Percentiles rank a stretch among this genome's conserved stretches.
Evolutionary conservation across 2,888 invertebrate species (phyloP).

Genomic region (Endotricha flammealis): DNA sequence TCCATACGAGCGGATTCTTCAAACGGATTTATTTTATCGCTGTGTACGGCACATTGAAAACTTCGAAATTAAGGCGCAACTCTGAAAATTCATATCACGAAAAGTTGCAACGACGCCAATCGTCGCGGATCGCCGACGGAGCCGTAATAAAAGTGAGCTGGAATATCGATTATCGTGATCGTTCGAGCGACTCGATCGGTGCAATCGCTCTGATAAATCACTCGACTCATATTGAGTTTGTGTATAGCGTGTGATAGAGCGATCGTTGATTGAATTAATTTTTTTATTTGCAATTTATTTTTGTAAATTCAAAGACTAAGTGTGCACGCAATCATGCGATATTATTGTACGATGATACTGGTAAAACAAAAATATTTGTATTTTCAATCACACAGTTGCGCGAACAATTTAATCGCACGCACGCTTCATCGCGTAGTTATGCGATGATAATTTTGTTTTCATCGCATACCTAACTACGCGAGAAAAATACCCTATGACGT

Average conservation of each 20-base stretch:
- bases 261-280: conserved; percentile 31
- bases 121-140: conserved; percentile 11
- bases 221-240: conserved; percentile 34
- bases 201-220: conserved; percentile 63
- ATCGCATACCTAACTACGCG: too few species aligned
- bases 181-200: conserved; percentile 51
- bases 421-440: too few species aligned
- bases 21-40: conserved; percentile 14
- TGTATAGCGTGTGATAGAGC: conserved; percentile 37
- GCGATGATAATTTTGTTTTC: too few species aligned
- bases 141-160: conserved; percentile 49
- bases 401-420: too few species aligned
- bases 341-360: too few species aligned
- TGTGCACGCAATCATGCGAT: not conserved
- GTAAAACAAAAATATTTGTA: too few species aligned
- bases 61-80: conserved; percentile 11
- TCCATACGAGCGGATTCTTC: not conserved
- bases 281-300: conserved; percentile 22
- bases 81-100: conserved; percentile 20
- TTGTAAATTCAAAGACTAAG: conserved; percentile 20
- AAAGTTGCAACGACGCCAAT: conserved; percentile 4
- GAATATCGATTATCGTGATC: conserved; percentile 60
- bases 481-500: too few species aligned
- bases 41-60: conserved; percentile 15
- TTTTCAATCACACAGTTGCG: too few species aligned